Conservation (phyloP, 2,113 vertebrate species). For the Phaethon lepturus region DNA sequence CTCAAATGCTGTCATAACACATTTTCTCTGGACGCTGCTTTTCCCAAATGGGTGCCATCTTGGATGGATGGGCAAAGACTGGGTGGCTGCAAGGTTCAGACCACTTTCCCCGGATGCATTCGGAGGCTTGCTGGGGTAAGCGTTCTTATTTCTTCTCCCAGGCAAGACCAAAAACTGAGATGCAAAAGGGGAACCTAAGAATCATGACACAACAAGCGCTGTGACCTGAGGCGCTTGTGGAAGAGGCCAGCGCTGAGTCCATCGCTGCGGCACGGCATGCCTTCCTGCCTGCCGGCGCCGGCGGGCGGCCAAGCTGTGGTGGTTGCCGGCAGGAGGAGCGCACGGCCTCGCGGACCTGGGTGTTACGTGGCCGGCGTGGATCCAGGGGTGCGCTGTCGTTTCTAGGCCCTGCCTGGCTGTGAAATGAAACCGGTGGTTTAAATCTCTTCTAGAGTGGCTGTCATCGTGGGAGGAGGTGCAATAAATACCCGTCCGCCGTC, state of each 20-base stretch:
- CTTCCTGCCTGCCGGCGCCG: neutral
- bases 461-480: neutral
- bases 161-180: neutral
- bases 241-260: neutral
- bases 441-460: neutral
- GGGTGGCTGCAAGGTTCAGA: neutral
- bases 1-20: neutral
- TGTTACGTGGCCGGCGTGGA: neutral
- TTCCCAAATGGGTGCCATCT: neutral
- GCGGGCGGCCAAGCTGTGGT: accelerated
- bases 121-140: neutral
- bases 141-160: neutral
- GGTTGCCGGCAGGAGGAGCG: neutral
- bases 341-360: neutral
- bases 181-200: neutral
- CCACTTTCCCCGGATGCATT: neutral
- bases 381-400: accelerated
- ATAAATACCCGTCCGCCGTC: neutral
- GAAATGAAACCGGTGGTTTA: neutral
- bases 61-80: neutral
- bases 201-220: accelerated
- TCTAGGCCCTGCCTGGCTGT: neutral
- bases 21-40: neutral
- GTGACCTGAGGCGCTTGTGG: neutral
- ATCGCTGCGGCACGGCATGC: neutral